These are phyloP conservation scores for Aphis craccivora DNA, from an alignment of 1,140 invertebrate genomes.

Conservation along the genomic window DNA sequence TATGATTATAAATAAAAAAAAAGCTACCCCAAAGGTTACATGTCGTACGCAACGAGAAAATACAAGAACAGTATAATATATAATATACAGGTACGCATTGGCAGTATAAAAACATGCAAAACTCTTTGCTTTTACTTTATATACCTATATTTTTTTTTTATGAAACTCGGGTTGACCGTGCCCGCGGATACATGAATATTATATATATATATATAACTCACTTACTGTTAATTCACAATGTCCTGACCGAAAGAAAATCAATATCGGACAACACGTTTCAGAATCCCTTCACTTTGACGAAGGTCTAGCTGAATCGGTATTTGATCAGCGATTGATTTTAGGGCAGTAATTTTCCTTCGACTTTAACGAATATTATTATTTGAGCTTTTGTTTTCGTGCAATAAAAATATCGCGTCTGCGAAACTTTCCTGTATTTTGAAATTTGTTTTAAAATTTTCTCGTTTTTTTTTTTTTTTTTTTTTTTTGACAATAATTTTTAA, in stretches of 20 bases:
- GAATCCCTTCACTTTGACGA: neutral
- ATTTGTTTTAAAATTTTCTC: neutral
- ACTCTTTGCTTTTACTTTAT: neutral
- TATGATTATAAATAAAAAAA: conserved; percentile 3
- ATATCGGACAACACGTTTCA: neutral
- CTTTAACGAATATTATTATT: neutral
- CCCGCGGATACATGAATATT: neutral
- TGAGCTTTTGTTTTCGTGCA: neutral
- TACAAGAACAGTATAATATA: neutral
- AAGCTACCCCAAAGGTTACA: neutral
- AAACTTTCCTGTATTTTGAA: neutral
- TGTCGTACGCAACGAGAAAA: neutral
- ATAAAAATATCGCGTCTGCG: neutral
- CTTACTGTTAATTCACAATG: neutral
- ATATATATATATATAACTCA: neutral
- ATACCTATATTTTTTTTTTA: neutral
- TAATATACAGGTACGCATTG: neutral
- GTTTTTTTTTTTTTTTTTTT: neutral
- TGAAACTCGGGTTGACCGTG: neutral
- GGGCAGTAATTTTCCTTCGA: neutral
- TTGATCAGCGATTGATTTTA: neutral
- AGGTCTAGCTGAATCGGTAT: neutral
- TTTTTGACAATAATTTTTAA: neutral
- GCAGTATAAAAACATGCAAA: neutral
- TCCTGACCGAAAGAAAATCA: neutral